Conservation (phyloP, 2,888 invertebrate genomes). For the Agrotis segetum region DNA sequence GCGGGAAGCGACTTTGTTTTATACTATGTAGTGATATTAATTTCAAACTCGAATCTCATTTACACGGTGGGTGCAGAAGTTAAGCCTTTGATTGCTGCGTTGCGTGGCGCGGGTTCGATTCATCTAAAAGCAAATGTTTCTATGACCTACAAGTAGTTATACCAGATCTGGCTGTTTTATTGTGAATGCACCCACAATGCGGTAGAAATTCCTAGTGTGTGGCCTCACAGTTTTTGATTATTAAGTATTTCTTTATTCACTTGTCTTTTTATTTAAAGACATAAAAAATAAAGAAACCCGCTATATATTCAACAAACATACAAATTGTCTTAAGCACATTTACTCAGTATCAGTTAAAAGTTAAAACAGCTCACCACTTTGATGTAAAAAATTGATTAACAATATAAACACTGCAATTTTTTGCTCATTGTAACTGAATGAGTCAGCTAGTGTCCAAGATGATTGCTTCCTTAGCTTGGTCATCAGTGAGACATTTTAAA, state of each 20-base stretch:
- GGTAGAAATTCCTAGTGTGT: too few species aligned
- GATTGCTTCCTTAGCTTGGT: constrained; percentile 72
- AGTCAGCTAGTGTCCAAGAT: constrained; percentile 66
- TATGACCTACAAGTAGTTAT: too few species aligned
- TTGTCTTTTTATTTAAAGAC: too few species aligned
- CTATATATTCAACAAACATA: not conserved
- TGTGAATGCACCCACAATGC: too few species aligned
- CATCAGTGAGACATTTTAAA: constrained; percentile 64
- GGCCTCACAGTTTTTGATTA: too few species aligned
- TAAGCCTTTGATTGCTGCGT: too few species aligned
- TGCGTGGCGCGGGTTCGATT: too few species aligned
- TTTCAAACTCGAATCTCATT: not conserved
- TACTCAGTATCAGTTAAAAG: constrained; percentile 32
- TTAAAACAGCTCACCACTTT: constrained; percentile 42
- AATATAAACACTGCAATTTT: constrained; percentile 62
- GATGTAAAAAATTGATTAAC: constrained; percentile 62
- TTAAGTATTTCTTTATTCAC: too few species aligned
- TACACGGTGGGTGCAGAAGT: too few species aligned
- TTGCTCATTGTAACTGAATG: constrained; percentile 69
- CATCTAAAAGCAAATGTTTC: too few species aligned
- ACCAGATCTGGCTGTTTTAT: too few species aligned
- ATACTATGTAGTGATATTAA: not conserved
- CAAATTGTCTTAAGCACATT: constrained; percentile 27
- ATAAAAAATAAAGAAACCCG: not conserved
- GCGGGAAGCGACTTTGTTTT: too few species aligned